Percentiles rank a stretch among this genome's conserved stretches.
Conservation (phyloP, 2,888 invertebrate genomes). For the Clitarchus hookeri region DNA sequence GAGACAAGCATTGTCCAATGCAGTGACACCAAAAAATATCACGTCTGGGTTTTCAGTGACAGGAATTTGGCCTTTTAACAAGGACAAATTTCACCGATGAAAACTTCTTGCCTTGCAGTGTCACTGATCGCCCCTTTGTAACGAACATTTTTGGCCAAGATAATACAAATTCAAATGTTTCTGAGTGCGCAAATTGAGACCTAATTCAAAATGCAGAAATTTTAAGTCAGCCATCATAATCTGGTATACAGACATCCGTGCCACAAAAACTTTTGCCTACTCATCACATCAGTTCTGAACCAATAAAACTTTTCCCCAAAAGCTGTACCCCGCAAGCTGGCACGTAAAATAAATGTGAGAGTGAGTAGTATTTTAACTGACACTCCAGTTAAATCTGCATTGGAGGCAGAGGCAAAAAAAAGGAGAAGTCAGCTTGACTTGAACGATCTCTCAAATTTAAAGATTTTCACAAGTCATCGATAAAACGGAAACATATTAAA, state of each 20-base stretch:
- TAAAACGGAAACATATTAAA: neutral
- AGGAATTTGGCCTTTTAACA: conserved; percentile 45
- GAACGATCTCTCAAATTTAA: neutral
- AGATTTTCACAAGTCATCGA: neutral
- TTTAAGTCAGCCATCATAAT: no score
- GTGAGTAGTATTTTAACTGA: conserved; percentile 20
- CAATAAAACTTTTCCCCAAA: neutral
- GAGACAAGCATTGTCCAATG: conserved; percentile 27
- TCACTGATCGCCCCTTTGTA: conserved; percentile 39
- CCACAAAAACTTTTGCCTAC: conserved; percentile 23
- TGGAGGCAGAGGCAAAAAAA: conserved; percentile 25
- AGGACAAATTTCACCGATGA: conserved; percentile 34
- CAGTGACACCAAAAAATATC: conserved; percentile 44
- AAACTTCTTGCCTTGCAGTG: conserved; percentile 42
- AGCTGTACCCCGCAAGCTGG: no score
- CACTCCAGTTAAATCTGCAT: conserved; percentile 29
- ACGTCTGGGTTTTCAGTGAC: conserved; percentile 42
- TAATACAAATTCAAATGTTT: no score
- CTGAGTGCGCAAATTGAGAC: no score
- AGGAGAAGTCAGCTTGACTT: neutral
- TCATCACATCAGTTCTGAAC: neutral
- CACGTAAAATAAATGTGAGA: conserved; percentile 4
- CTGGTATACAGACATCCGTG: no score
- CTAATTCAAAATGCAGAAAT: no score
- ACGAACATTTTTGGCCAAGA: no score